Evolutionary conservation across 2,113 vertebrate genomes (phyloP).

Genomic region (Xiphophorus hellerii): DNA sequence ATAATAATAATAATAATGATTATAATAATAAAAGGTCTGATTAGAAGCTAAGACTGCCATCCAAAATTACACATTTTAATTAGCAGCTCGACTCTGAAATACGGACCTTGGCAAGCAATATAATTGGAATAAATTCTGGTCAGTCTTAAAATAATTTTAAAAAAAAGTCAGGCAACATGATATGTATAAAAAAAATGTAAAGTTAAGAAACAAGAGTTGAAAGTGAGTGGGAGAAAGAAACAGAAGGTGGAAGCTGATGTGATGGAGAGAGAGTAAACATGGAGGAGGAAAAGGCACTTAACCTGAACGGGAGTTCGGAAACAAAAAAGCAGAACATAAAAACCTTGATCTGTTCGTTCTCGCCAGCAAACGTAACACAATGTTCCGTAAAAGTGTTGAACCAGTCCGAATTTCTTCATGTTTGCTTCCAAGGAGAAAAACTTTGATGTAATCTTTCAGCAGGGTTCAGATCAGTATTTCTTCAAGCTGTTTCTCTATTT

Average conservation of each 20-base stretch:
- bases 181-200: conserved; percentile 15
- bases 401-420: not conserved
- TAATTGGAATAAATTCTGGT: conserved; percentile 16
- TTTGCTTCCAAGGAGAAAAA: not conserved
- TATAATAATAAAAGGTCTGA: not conserved
- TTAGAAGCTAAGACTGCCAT: conserved; percentile 2
- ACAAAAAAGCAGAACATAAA: conserved; percentile 28
- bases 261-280: conserved; percentile 45
- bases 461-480: not conserved
- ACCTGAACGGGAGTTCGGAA: conserved; percentile 34
- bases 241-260: conserved; percentile 54
- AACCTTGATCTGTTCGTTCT: conserved; percentile 19
- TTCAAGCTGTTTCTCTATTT: not conserved
- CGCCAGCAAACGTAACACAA: not conserved
- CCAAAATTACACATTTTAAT: conserved; percentile 47
- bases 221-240: conserved; percentile 43
- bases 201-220: conserved; percentile 34
- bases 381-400: not conserved
- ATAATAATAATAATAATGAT: not conserved
- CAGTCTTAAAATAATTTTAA: conserved; percentile 21
- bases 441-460: not conserved
- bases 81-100: conserved; percentile 22
- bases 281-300: conserved; percentile 43
- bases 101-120: not conserved
- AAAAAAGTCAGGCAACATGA: conserved; percentile 25